Conservation (phyloP, 2,888 invertebrate genomes). For the Lasius fuliginosus region DNA sequence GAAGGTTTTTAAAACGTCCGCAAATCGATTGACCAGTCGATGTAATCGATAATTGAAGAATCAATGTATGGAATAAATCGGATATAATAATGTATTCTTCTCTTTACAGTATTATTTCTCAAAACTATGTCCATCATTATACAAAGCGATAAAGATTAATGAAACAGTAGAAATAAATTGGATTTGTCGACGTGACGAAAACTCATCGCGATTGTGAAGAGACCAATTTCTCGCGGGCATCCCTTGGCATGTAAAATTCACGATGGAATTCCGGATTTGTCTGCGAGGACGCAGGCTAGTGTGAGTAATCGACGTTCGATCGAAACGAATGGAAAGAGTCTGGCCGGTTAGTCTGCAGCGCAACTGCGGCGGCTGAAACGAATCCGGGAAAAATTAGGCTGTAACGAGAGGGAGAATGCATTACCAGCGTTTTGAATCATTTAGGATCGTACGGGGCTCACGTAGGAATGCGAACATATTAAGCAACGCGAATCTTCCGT, state of each 20-base stretch:
- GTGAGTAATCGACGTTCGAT: slow-evolving; percentile 67
- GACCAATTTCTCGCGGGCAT: slow-evolving; percentile 66
- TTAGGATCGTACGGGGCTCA: slow-evolving; percentile 51
- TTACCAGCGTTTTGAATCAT: slow-evolving; percentile 77
- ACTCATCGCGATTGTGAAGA: slow-evolving; percentile 62
- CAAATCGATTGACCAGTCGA: neutral
- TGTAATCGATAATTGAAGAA: neutral
- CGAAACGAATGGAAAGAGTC: slow-evolving; percentile 71
- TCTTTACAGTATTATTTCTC: too few species aligned
- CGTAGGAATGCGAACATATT: slow-evolving; percentile 49
- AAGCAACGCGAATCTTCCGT: slow-evolving; percentile 27
- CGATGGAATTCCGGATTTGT: slow-evolving; percentile 75
- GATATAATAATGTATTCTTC: neutral
- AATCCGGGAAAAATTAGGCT: slow-evolving; percentile 73
- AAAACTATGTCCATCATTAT: slow-evolving; percentile 28
- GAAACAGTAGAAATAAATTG: slow-evolving; percentile 59
- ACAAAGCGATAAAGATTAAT: slow-evolving; percentile 35
- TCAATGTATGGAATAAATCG: neutral
- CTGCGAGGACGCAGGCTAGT: slow-evolving; percentile 62
- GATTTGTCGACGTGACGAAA: slow-evolving; percentile 71
- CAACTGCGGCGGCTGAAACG: slow-evolving; percentile 66
- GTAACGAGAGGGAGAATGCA: slow-evolving; percentile 70
- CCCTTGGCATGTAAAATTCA: slow-evolving; percentile 74
- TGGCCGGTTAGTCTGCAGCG: slow-evolving; percentile 62
- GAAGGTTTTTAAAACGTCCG: neutral